Evolutionary conservation across 2,888 invertebrate species (phyloP).

Genomic region (Apocheima hispidaria): DNA sequence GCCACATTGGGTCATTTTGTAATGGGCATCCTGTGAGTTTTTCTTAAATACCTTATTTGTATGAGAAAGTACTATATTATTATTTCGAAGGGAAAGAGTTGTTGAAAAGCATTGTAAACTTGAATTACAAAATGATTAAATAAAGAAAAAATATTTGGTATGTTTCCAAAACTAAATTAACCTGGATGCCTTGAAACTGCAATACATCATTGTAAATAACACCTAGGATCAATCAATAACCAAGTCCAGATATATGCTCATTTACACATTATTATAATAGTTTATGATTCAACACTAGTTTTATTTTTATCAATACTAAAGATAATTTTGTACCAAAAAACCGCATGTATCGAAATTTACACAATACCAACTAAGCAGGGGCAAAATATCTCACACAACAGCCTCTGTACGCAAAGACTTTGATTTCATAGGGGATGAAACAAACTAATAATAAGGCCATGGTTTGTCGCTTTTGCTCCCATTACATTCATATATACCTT

Average conservation of each 20-base stretch:
- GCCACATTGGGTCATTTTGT: too few relatives aligned
- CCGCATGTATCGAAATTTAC: not conserved
- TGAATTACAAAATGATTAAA: constrained; percentile 12
- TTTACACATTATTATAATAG: constrained; percentile 66
- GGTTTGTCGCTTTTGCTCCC: too few relatives aligned
- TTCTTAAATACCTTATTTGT: too few relatives aligned
- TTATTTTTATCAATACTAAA: constrained; percentile 49
- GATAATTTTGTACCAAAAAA: too few relatives aligned
- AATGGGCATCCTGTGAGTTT: too few relatives aligned
- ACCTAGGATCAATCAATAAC: constrained; percentile 35
- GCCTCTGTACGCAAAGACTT: too few relatives aligned
- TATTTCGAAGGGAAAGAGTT: constrained; percentile 13
- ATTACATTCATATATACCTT: too few relatives aligned
- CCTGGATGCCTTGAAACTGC: constrained; percentile 50
- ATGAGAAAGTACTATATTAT: constrained; percentile 26
- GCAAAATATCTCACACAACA: too few relatives aligned
- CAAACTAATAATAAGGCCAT: too few relatives aligned
- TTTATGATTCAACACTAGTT: constrained; percentile 61
- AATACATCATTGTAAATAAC: constrained; percentile 37
- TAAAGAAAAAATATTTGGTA: constrained; percentile 33
- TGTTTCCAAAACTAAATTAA: constrained; percentile 34
- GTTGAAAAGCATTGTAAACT: not conserved
- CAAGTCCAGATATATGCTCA: constrained; percentile 68
- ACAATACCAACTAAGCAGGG: not conserved
- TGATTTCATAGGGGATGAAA: too few relatives aligned